Conservation (phyloP, 2,113 vertebrate genomes). For the Gallinago paraguaiae region DNA sequence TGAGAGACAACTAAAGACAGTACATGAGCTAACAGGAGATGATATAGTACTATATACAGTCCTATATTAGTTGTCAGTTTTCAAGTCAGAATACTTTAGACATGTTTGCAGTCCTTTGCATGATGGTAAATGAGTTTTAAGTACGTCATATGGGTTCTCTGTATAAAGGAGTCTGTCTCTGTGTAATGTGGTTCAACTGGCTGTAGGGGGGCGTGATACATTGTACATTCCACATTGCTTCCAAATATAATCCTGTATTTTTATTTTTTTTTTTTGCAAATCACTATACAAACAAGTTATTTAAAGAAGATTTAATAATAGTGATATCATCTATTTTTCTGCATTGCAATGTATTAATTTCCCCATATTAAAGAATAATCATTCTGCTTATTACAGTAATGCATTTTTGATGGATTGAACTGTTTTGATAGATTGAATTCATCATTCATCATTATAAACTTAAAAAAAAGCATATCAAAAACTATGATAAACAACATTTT, state of each 20-base stretch:
- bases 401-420: neutral
- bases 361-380: neutral
- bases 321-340: neutral
- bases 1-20: neutral
- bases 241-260: neutral
- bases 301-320: neutral
- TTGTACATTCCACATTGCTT: neutral
- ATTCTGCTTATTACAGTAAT: neutral
- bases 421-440: neutral
- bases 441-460: neutral
- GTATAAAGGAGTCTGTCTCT: neutral
- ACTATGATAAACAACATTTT: neutral
- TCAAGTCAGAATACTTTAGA: neutral
- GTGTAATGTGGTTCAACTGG: neutral
- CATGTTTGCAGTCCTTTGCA: neutral
- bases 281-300: neutral
- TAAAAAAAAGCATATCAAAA: neutral
- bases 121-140: neutral
- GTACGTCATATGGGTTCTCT: neutral
- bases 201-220: neutral
- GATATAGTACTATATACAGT: neutral
- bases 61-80: neutral
- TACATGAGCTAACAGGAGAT: neutral
- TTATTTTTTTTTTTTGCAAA: neutral
- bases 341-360: neutral